Conservation (phyloP, 2,113 vertebrate genomes). For the Phoenicopterus ruber region DNA sequence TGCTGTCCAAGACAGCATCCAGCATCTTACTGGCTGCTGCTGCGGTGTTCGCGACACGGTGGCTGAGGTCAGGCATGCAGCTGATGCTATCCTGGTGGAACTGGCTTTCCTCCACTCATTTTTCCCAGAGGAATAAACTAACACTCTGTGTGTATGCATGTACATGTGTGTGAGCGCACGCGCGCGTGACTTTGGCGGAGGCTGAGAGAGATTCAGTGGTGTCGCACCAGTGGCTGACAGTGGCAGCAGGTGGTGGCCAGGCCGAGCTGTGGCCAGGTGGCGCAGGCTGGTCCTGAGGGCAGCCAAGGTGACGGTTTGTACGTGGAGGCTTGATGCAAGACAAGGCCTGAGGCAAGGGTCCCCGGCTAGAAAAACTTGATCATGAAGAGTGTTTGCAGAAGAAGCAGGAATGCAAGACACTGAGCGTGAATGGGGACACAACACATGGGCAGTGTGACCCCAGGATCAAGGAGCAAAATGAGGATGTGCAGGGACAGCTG, state of each 20-base stretch:
- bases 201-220: background rate
- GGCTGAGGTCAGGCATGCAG: background rate
- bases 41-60: rapidly evolving
- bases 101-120: background rate
- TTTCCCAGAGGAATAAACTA: background rate
- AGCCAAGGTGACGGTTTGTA: background rate
- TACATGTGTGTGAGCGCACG: rapidly evolving
- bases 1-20: background rate
- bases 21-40: background rate
- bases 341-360: background rate
- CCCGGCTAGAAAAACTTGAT: background rate
- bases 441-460: background rate
- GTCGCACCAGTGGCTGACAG: rapidly evolving
- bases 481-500: rapidly evolving
- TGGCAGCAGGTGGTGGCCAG: background rate
- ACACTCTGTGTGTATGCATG: background rate
- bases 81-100: background rate
- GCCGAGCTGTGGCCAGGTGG: no score
- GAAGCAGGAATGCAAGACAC: background rate
- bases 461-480: background rate
- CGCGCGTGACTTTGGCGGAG: rapidly evolving
- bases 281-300: background rate
- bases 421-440: background rate
- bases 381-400: background rate
- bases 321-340: background rate